Evolutionary conservation across 2,113 vertebrate genomes (phyloP).

Genomic region (Charina bottae): DNA sequence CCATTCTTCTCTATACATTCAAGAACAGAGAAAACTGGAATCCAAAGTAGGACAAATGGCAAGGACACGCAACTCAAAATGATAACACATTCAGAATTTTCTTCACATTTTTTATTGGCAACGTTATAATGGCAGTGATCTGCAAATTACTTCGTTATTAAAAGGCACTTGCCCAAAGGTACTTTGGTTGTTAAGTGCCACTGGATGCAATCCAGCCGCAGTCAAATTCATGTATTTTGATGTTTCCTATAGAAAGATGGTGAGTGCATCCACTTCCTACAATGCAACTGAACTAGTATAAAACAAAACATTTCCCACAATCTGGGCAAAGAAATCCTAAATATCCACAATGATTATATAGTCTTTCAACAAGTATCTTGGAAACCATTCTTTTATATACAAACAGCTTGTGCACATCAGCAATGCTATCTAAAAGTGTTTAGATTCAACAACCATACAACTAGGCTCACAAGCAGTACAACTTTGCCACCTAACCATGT

Average conservation of each 20-base stretch:
- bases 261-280: slow-evolving; percentile 53
- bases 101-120: slow-evolving; percentile 78
- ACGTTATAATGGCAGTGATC: slow-evolving; percentile 63
- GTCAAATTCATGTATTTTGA: background rate
- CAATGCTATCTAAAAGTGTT: slow-evolving; percentile 69
- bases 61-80: slow-evolving; percentile 36
- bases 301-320: slow-evolving; percentile 61
- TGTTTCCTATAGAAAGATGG: background rate
- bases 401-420: slow-evolving; percentile 66
- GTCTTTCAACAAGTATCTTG: slow-evolving; percentile 63
- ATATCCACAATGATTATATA: slow-evolving; percentile 52
- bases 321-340: slow-evolving; percentile 37
- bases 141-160: slow-evolving; percentile 64
- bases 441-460: slow-evolving; percentile 66
- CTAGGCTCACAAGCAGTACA: slow-evolving; percentile 60
- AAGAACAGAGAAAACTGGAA: slow-evolving; percentile 22
- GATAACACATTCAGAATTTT: slow-evolving; percentile 59
- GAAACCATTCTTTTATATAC: slow-evolving; percentile 68
- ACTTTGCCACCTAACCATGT: slow-evolving; percentile 72
- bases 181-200: slow-evolving; percentile 77
- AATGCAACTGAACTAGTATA: slow-evolving; percentile 71
- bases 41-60: slow-evolving; percentile 36
- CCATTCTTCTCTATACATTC: background rate
- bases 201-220: slow-evolving; percentile 57
- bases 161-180: slow-evolving; percentile 56